Conservation (phyloP, 2,113 vertebrate genomes). For the Mormoops blainvillei region DNA sequence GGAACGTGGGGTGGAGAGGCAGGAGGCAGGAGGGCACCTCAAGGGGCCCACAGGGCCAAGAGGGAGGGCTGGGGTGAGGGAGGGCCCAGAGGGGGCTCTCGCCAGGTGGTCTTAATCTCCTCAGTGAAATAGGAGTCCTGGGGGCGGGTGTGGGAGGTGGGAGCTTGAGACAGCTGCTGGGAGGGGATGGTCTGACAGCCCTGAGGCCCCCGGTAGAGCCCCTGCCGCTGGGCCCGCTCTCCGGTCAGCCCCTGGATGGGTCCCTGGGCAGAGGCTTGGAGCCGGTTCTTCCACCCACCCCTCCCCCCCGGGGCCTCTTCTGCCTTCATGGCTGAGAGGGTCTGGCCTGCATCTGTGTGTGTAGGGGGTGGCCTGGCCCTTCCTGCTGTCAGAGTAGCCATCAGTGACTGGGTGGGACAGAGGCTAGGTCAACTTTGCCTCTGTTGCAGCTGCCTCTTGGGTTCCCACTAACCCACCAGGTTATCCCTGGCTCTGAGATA, state of each 20-base stretch:
- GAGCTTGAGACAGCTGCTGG: slow-evolving; percentile 67
- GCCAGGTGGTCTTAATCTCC: slow-evolving; percentile 77
- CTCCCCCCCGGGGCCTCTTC: not conserved
- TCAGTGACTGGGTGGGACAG: not conserved
- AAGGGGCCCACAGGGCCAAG: slow-evolving; percentile 4
- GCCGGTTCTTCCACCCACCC: not conserved
- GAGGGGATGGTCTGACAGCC: slow-evolving; percentile 33
- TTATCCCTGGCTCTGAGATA: not conserved
- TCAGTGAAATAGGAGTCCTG: slow-evolving; percentile 73
- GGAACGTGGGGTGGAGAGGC: slow-evolving; percentile 21
- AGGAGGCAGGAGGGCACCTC: slow-evolving; percentile 25
- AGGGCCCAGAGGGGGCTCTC: slow-evolving; percentile 48
- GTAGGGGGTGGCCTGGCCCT: not conserved
- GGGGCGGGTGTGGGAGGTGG: slow-evolving; percentile 55
- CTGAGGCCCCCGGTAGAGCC: not conserved
- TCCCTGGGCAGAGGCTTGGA: not conserved
- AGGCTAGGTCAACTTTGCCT: not conserved
- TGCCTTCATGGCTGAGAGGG: not conserved
- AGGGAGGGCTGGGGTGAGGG: slow-evolving; percentile 9
- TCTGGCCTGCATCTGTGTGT: not conserved
- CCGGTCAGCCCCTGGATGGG: not conserved
- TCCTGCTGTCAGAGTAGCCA: not conserved
- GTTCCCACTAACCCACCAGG: not conserved
- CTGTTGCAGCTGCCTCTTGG: not conserved
- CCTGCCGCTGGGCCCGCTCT: not conserved